These are phyloP conservation scores for Cephus pulcher DNA, from an alignment of 2,888 invertebrate species.

Conservation along the genomic window DNA sequence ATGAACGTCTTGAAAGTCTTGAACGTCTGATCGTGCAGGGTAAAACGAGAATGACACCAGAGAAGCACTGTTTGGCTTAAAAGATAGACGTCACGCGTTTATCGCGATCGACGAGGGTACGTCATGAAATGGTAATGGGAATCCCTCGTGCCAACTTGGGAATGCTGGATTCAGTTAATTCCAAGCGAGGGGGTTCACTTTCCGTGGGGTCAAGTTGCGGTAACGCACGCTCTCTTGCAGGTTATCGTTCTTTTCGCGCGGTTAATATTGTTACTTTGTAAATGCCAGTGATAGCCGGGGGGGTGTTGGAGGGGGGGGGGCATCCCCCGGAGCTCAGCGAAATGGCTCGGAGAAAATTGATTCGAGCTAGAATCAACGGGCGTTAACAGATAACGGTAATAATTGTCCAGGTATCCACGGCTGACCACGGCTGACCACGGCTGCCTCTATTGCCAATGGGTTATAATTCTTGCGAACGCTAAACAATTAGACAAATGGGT, in stretches of 20 bases:
- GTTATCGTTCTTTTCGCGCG: neutral
- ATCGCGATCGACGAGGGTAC: neutral
- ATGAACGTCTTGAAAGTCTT: neutral
- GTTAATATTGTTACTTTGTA: neutral
- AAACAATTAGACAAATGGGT: constrained; percentile 31
- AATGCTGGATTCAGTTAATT: neutral
- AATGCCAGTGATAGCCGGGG: neutral
- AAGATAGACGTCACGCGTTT: neutral
- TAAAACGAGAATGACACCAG: neutral
- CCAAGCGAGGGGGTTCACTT: neutral
- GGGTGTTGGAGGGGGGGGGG: too few species aligned
- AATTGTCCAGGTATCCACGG: constrained; percentile 24
- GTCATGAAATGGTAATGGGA: neutral
- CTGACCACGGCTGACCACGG: neutral
- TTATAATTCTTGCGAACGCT: constrained; percentile 29
- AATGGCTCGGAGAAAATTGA: constrained; percentile 22
- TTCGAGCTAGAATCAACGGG: constrained; percentile 34
- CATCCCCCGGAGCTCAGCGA: neutral
- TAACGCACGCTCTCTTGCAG: neutral
- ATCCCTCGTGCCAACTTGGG: neutral
- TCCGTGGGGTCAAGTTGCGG: neutral
- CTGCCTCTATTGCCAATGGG: constrained; percentile 6
- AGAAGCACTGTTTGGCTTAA: neutral
- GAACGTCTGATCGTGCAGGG: neutral
- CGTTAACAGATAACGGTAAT: constrained; percentile 41